phyloP scores from a whole-genome alignment of 1,140 invertebrate genomes.

The Drosophila rufa region DNA sequence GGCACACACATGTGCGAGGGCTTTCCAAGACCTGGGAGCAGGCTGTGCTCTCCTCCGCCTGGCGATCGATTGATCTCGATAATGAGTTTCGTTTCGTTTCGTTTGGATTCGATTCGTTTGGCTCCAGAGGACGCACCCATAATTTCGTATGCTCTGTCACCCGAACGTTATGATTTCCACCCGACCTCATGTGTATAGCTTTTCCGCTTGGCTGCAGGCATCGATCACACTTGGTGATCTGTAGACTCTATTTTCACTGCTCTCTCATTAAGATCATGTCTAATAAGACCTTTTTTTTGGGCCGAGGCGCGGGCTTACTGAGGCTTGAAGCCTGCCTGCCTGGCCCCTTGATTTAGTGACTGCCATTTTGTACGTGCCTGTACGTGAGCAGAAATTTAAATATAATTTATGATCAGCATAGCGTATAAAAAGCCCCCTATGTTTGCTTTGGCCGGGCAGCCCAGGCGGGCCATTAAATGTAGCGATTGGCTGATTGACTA shows the following conservation, averaged over 20 bases:
- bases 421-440: conserved; percentile 55
- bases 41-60: conserved; percentile 40
- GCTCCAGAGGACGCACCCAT: conserved; percentile 71
- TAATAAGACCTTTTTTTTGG: conserved; percentile 64
- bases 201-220: conserved; percentile 45
- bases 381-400: conserved; percentile 81
- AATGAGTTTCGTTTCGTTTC: conserved; percentile 79
- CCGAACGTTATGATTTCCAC: conserved; percentile 52
- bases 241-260: conserved; percentile 51
- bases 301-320: conserved; percentile 47
- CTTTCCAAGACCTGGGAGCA: conserved; percentile 24
- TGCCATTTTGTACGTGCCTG: conserved; percentile 67
- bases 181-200: conserved; percentile 5
- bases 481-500: conserved; percentile 71
- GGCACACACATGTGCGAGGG: conserved; percentile 50
- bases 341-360: conserved; percentile 75
- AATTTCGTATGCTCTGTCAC: conserved; percentile 60
- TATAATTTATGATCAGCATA: conserved; percentile 75
- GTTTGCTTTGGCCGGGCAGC: conserved; percentile 14
- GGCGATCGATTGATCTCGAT: conserved; percentile 84
- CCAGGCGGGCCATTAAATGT: conserved; percentile 68
- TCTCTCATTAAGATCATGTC: conserved; percentile 77
- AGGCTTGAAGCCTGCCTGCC: conserved; percentile 31
- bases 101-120: conserved; percentile 37
- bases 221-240: conserved; percentile 55